These are phyloP conservation scores for Drosophila quadrilineata DNA, from an alignment of 1,140 invertebrate species.

Conservation along the genomic window DNA sequence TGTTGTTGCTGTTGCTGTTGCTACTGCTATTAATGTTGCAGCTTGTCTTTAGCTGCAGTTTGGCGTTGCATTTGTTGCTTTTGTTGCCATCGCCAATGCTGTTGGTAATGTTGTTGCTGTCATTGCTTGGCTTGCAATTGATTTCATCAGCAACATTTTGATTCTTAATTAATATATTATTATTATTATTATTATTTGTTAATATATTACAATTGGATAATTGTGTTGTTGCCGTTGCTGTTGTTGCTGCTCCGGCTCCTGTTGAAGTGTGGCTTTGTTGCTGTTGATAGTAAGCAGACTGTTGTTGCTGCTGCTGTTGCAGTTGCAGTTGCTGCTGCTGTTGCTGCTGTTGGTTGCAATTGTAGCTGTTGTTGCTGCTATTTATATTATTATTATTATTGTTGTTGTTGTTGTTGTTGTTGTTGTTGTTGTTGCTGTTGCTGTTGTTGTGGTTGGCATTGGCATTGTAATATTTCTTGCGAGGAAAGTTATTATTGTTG, in stretches of 20 bases:
- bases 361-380: constrained; percentile 34
- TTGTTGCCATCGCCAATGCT: constrained; percentile 11
- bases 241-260: constrained; percentile 18
- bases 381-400: no score
- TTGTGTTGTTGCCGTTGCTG: constrained; percentile 21
- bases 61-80: constrained; percentile 14
- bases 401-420: constrained; percentile 31
- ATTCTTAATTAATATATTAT: constrained; percentile 54
- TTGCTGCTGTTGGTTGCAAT: constrained; percentile 38
- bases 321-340: constrained; percentile 27
- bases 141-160: constrained; percentile 44
- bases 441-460: constrained; percentile 30
- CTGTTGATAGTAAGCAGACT: constrained; percentile 32
- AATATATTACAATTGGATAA: constrained; percentile 22
- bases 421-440: constrained; percentile 26
- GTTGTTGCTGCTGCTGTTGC: constrained; percentile 19
- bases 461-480: constrained; percentile 53
- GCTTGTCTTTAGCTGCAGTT: constrained; percentile 1
- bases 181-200: constrained; percentile 63
- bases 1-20: constrained; percentile 22
- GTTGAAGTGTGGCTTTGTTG: constrained; percentile 24
- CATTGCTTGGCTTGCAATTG: constrained; percentile 35
- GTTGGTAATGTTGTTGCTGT: constrained; percentile 41
- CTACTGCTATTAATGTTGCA: no score
- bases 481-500: constrained; percentile 32